Evolutionary conservation across 1,140 invertebrate species (phyloP).

Genomic region (Copidosoma floridanum): DNA sequence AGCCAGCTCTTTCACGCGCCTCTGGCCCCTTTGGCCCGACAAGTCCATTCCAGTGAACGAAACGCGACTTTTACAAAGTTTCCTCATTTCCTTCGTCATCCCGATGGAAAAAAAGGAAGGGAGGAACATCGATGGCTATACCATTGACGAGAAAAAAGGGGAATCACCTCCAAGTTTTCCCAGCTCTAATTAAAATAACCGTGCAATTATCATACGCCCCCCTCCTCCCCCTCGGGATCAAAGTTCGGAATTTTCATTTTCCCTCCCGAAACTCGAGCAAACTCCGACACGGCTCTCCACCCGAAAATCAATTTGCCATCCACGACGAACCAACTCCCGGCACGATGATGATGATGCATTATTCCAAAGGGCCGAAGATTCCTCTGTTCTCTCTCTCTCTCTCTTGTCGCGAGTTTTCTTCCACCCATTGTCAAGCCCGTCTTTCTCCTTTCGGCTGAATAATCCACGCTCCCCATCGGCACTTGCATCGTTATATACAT

Average conservation of each 20-base stretch:
- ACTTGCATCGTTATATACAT: too few relatives aligned
- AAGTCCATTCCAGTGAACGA: too few relatives aligned
- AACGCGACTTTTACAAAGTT: too few relatives aligned
- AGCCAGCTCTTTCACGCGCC: too few relatives aligned
- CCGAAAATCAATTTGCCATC: not conserved
- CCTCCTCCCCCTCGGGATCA: not conserved
- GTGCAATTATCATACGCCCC: not conserved
- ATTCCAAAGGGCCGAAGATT: not conserved
- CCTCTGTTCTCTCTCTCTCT: not conserved
- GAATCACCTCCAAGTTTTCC: too few relatives aligned
- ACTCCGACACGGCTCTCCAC: not conserved
- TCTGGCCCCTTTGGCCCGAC: too few relatives aligned
- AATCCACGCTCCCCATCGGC: too few relatives aligned
- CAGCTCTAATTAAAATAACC: not conserved
- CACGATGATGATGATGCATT: not conserved
- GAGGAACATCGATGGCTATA: too few relatives aligned
- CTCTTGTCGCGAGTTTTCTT: not conserved
- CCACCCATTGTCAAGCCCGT: not conserved
- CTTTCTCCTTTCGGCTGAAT: not conserved
- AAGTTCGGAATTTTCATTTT: not conserved
- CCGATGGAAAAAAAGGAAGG: too few relatives aligned
- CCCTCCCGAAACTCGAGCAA: slow-evolving; percentile 1
- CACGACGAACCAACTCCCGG: too few relatives aligned
- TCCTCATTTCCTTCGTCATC: too few relatives aligned
- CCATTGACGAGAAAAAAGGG: too few relatives aligned